phyloP scores from a whole-genome alignment of 2,113 vertebrate genomes.

The Chaenogobius annularis region DNA sequence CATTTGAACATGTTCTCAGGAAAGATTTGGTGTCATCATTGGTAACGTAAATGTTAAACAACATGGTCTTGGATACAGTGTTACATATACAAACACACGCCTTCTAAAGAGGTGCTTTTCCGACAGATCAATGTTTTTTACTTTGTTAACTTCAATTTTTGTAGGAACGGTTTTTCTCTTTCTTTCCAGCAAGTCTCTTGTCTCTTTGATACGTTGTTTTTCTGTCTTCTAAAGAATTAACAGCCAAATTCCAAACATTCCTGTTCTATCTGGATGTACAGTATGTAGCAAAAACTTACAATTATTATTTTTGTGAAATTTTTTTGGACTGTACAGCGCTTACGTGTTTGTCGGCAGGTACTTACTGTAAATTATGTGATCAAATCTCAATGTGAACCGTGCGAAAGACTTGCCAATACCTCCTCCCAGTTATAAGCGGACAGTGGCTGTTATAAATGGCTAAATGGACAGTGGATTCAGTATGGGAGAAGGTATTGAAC shows the following conservation, averaged over 20 bases:
- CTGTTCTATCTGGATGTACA: conserved; percentile 64
- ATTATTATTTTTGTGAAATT: conserved; percentile 59
- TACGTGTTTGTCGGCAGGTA: conserved; percentile 43
- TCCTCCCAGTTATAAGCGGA: conserved; percentile 26
- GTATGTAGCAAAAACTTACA: conserved; percentile 75
- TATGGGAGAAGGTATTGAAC: conserved; percentile 52
- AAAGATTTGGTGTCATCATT: conserved; percentile 49
- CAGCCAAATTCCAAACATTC: conserved; percentile 67
- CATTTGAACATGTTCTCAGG: conserved; percentile 59
- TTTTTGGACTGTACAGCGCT: conserved; percentile 59
- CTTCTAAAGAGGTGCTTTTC: conserved; percentile 72
- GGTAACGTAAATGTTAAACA: conserved; percentile 28
- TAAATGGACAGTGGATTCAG: conserved; percentile 23
- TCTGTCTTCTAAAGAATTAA: conserved; percentile 46
- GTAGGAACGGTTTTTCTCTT: conserved; percentile 55
- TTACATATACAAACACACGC: conserved; percentile 37
- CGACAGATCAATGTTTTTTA: conserved; percentile 69
- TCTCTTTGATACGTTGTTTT: conserved; percentile 60
- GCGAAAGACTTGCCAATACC: conserved; percentile 30
- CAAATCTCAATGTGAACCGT: conserved; percentile 59
- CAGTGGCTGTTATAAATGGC: conserved; percentile 56
- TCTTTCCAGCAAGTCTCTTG: conserved; percentile 63
- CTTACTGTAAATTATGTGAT: conserved; percentile 43
- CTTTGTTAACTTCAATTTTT: conserved; percentile 76
- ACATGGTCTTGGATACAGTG: conserved; percentile 37